Evolutionary conservation across 1,140 invertebrate species (phyloP), one percentile per base, ranked within the genome.

Genomic region (Rhynchophorus ferrugineus): DNA sequence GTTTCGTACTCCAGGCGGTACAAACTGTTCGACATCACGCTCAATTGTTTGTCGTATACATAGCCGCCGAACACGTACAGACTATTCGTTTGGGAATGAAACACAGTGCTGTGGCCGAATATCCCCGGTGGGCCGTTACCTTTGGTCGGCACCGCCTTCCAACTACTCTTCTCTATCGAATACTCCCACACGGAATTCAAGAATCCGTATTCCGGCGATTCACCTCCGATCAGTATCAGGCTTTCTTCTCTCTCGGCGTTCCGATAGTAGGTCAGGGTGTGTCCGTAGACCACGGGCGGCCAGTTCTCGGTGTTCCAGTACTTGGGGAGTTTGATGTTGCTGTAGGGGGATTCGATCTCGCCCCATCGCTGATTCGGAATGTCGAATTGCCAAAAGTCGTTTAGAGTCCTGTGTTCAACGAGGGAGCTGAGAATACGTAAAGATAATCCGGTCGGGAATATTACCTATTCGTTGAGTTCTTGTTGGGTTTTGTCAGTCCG

Each of bases 371-470:
- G 82, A 61, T 89, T 85, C 64, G 87, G 85, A 41, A 95, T 79
- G 64, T 87, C 87, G 65, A 95, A 97, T 61, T 87, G 89, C 93
- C 93, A 97, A 64, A 95, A 91, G 65, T 95, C 92, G 22, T 78
- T 78, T 0, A 91, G 65, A 2, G 89, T 84, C 50, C 83, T 80
- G 19, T 19, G 2, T 35, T 24, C 29, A 38, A 49, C 17, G 6
- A 34, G n/a, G n/a, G n/a, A n/a, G n/a, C n/a, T n/a, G n/a, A 9
- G 14, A 24, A 44, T 44, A 11, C 29, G 6, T 42, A 17, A 5
- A 19, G 20, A 19, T 6, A 14, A 5, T 3, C 39, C 20, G 16
- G 17, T 5, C 3, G 13, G n/a, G 16, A 11, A 17, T 24, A 29
- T 42, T 35, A 51, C 49, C 49, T 34, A 46, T 82, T 80, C 55